Conservation (phyloP, 2,888 invertebrate genomes). For the Ramazzottius varieornatus region DNA sequence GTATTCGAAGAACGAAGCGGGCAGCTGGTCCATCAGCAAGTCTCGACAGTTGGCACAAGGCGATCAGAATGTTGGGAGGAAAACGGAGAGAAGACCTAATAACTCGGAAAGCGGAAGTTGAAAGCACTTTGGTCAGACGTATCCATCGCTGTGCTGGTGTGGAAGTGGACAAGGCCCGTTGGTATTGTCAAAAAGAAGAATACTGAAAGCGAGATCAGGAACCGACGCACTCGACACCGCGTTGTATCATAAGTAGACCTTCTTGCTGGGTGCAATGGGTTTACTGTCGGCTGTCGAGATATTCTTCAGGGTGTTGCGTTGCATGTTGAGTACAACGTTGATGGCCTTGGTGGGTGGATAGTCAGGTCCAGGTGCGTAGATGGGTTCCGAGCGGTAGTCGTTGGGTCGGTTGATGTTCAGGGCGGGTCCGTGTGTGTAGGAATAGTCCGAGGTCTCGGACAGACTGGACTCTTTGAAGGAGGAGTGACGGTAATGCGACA, state of each 20-base stretch:
- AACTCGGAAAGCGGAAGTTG: too few species aligned
- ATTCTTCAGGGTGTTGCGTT: not conserved
- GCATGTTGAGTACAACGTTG: conserved; percentile 1
- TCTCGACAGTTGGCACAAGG: too few species aligned
- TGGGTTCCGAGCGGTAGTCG: not conserved
- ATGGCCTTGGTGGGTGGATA: not conserved
- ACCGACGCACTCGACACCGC: too few species aligned
- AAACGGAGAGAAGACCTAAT: too few species aligned
- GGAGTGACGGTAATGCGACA: not conserved
- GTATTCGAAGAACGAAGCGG: too few species aligned
- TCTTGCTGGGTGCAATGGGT: not conserved
- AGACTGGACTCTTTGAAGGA: not conserved
- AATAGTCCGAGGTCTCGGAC: conserved; percentile 2
- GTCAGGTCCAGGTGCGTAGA: not conserved
- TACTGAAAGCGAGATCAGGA: too few species aligned
- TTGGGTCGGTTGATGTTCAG: not conserved
- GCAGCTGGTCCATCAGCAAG: too few species aligned
- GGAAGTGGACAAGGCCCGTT: too few species aligned
- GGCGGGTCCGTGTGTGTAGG: not conserved
- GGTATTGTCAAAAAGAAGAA: too few species aligned
- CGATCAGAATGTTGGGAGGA: too few species aligned
- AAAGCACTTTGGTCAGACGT: too few species aligned
- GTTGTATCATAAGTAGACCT: not conserved
- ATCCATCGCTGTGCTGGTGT: too few species aligned
- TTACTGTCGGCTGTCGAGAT: not conserved